Base-by-base conservation (phyloP, 2,888 invertebrate species). In the Phoenoteleia sp. region DNA sequence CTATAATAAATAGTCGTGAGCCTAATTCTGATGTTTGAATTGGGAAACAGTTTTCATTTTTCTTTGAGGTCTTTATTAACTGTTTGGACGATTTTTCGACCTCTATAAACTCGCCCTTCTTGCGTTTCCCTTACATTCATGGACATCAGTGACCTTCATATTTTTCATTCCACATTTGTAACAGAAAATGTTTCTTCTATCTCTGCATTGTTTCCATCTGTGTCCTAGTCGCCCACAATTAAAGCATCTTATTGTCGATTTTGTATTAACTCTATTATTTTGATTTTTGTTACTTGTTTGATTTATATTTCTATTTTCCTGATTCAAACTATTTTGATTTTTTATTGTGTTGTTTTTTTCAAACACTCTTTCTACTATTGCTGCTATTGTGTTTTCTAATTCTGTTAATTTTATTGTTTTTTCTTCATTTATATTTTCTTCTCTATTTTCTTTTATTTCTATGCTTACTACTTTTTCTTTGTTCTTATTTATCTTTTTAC, bases 141-240 rank as follows among this genome's bases (percentile, higher is more conserved):
- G 29, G 11, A n/a, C n/a, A n/a, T n/a, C 66, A 67, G 11, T 67
- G 0, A 4, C 17, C 4, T 21, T 69, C 3, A 69, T 39, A 13
- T 29, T 25, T 23, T n/a, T n/a, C 27, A 19, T 42, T 6, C 54
- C 69, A 69, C 69, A 56, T 2, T 9, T 23, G 13, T 36, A 56
- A 56, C 69, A 69, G 39, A 56, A 69, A 6, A 27, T 39, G 13
- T n/a, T n/a, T n/a, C 21, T 39, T 7, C n/a, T n/a, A n/a, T 39
- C 17, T 17, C n/a, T 4, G 27, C 69, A 69, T 15, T 69, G 33
- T 9, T 15, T 23, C 69, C 69, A 69, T 2, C 15, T 5, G 7
- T 69, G 69, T 3, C 69, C 69, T 27, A 1, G 15, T n/a, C 13
- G 25, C 1, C 54, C 25, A 23, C 56, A 69, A 27, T 69, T 69